A percentile compares a stretch with the other conserved stretches of the same genome.
These are phyloP conservation scores for Paracyclopina nana DNA, from an alignment of 1,140 invertebrate species.

Conservation along the genomic window DNA sequence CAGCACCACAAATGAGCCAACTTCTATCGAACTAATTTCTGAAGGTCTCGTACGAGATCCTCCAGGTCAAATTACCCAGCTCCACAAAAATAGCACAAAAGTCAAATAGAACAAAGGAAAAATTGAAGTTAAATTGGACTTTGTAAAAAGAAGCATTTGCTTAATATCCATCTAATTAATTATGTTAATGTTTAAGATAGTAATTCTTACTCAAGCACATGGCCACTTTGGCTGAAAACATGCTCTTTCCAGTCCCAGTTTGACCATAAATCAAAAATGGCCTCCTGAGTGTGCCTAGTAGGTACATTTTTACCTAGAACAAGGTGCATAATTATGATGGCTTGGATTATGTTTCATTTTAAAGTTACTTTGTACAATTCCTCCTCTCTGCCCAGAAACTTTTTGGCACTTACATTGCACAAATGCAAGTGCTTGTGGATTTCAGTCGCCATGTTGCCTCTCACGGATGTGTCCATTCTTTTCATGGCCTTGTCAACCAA, in stretches of 20 bases:
- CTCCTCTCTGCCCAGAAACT: slow-evolving; percentile 5
- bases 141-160: too few species aligned
- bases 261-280: slow-evolving; percentile 4
- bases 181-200: neutral
- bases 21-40: too few species aligned
- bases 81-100: too few species aligned
- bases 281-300: neutral
- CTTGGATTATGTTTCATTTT: neutral
- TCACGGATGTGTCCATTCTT: neutral
- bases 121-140: too few species aligned
- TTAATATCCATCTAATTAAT: neutral
- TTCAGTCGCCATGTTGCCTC: slow-evolving; percentile 1
- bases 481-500: slow-evolving; percentile 10
- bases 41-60: too few species aligned
- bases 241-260: slow-evolving; percentile 4
- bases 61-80: too few species aligned
- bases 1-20: too few species aligned
- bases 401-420: neutral
- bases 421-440: neutral
- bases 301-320: slow-evolving; percentile 4
- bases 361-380: neutral
- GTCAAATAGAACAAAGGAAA: too few species aligned
- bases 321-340: neutral
- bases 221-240: slow-evolving; percentile 3
- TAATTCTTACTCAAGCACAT: slow-evolving; percentile 2